phyloP scores from a whole-genome alignment of 2,888 invertebrate species.

The Gasteruption jaculator region DNA sequence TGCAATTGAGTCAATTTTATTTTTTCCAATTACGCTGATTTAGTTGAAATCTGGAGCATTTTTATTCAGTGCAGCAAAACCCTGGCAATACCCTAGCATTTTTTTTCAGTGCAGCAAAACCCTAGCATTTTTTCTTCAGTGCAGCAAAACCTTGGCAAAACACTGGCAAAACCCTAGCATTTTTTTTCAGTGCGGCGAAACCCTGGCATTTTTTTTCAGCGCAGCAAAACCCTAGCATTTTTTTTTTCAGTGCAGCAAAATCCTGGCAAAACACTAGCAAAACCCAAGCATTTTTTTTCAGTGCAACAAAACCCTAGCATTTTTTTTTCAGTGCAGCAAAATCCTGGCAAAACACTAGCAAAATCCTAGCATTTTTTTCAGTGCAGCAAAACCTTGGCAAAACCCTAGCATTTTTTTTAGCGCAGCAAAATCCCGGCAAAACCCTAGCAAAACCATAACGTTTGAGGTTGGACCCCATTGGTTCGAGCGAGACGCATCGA shows the following conservation, averaged over 20 bases:
- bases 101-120: background rate
- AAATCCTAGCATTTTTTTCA: background rate
- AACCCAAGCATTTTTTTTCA: background rate
- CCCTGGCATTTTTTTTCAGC: conserved; percentile 6
- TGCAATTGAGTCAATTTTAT: no score
- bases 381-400: background rate
- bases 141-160: background rate
- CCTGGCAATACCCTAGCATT: no score
- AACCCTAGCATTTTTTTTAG: background rate
- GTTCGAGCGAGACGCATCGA: no score
- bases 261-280: background rate
- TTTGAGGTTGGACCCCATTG: no score
- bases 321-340: conserved; percentile 5
- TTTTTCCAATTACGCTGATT: no score
- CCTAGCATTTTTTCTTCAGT: background rate
- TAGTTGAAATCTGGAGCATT: no score
- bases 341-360: background rate
- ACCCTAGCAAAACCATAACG: no score
- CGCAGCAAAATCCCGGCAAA: conserved; percentile 9
- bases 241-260: conserved; percentile 1
- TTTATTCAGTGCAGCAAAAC: no score
- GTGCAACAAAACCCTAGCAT: conserved; percentile 6
- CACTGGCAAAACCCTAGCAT: background rate
- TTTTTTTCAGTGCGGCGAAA: conserved; percentile 1
- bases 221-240: conserved; percentile 8